Percentiles rank a stretch among this genome's conserved stretches.
Evolutionary conservation across 2,113 vertebrate genomes (phyloP).

Genomic region (Siniperca knerii): DNA sequence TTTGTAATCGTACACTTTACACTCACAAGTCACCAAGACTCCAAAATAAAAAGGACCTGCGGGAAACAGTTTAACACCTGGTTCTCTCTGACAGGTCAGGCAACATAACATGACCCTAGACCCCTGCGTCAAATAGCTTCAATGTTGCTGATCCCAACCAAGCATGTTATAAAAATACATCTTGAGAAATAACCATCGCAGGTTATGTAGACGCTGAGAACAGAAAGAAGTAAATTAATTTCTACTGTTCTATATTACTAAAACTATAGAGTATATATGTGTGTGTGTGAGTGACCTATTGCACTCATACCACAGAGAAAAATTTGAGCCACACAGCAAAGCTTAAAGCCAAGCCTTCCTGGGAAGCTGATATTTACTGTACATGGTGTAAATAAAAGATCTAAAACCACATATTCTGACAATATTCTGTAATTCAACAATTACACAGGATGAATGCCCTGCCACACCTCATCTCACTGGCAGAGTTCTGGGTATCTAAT

Average conservation of each 20-base stretch:
- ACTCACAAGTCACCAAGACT: slow-evolving; percentile 13
- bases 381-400: slow-evolving; percentile 56
- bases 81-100: slow-evolving; percentile 60
- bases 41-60: slow-evolving; percentile 61
- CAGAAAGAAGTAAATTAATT: slow-evolving; percentile 19
- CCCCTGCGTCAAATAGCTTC: slow-evolving; percentile 69
- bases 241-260: not conserved
- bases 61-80: slow-evolving; percentile 62
- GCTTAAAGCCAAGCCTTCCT: not conserved
- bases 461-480: slow-evolving; percentile 71
- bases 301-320: not conserved
- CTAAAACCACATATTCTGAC: slow-evolving; percentile 44
- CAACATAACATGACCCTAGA: slow-evolving; percentile 65
- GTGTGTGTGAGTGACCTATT: slow-evolving; percentile 3
- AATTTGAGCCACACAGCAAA: slow-evolving; percentile 11
- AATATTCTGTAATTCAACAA: slow-evolving; percentile 60
- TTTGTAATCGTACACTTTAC: slow-evolving; percentile 2
- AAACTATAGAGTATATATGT: not conserved
- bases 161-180: slow-evolving; percentile 65
- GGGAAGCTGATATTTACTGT: slow-evolving; percentile 25
- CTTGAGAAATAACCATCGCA: slow-evolving; percentile 52
- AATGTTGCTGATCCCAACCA: slow-evolving; percentile 54
- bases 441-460: slow-evolving; percentile 65
- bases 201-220: slow-evolving; percentile 15
- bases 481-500: slow-evolving; percentile 76